phyloP scores from a whole-genome alignment of 2,113 vertebrate species.

The Campylomormyrus numenius region DNA sequence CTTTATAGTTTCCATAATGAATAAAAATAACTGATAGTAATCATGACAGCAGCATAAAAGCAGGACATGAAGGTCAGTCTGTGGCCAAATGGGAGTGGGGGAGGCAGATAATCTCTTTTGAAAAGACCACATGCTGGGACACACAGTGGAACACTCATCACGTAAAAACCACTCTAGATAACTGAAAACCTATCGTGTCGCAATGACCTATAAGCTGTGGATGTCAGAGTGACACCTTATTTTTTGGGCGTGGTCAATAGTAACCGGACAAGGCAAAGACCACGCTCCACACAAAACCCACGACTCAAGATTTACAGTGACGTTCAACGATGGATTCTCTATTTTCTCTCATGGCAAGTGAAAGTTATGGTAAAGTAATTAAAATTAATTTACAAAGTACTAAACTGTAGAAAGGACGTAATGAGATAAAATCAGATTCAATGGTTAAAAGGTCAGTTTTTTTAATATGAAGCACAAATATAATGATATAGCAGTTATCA shows the following conservation, averaged over 20 bases:
- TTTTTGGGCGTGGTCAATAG: not conserved
- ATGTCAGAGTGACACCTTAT: not conserved
- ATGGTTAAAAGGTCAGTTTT: not conserved
- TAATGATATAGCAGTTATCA: not conserved
- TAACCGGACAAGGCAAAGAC: not conserved
- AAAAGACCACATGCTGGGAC: not conserved
- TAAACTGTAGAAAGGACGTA: not conserved
- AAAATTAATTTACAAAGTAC: not conserved
- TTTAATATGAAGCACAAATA: not conserved
- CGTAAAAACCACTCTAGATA: not conserved
- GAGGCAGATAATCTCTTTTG: not conserved
- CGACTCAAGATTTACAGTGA: not conserved
- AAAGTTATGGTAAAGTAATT: not conserved
- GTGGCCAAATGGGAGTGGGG: not conserved
- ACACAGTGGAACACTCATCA: not conserved
- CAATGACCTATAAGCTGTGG: not conserved
- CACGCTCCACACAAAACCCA: not conserved
- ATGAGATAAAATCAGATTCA: not conserved
- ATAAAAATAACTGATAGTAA: not conserved
- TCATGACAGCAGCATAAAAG: not conserved
- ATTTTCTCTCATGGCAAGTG: not conserved
- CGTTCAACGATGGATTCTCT: not conserved
- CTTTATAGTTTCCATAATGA: not conserved
- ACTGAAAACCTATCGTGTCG: not conserved
- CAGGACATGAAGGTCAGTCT: not conserved